A percentile compares a stretch with the other conserved stretches of the same genome.
phyloP scores from a whole-genome alignment of 2,113 vertebrate genomes.

The Colistium nudipinnis region DNA sequence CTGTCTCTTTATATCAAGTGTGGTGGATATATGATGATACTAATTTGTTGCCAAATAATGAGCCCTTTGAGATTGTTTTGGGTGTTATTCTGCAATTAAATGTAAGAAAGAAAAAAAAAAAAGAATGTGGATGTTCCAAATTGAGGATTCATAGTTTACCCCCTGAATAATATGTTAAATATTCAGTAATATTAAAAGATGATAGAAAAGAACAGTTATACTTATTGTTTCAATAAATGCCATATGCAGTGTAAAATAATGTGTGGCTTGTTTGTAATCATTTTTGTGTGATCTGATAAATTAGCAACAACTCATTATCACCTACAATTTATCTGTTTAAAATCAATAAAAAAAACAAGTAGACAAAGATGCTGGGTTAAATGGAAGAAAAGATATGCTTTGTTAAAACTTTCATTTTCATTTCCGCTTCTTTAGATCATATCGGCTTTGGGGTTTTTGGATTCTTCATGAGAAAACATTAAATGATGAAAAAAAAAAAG shows the following conservation, averaged over 20 bases:
- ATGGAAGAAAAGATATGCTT: no score
- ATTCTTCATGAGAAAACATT: no score
- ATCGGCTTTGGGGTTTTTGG: background rate
- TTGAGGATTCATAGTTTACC: background rate
- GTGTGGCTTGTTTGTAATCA: background rate
- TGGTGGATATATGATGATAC: conserved; percentile 26
- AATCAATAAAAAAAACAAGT: background rate
- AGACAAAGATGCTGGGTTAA: no score
- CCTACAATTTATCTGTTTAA: background rate
- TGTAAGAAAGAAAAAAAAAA: background rate
- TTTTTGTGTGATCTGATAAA: no score
- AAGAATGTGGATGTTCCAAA: conserved; percentile 1
- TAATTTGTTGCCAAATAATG: conserved; percentile 29
- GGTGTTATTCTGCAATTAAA: background rate
- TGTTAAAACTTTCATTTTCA: no score
- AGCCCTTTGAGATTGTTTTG: conserved; percentile 21
- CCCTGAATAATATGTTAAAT: no score
- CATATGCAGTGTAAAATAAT: no score
- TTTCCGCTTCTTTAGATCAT: background rate
- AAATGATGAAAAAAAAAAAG: no score
- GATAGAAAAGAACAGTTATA: no score
- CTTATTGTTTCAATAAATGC: no score
- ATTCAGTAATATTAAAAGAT: no score
- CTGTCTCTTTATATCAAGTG: conserved; percentile 13
- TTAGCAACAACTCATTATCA: no score